A percentile compares a stretch with the other conserved stretches of the same genome.
These are phyloP conservation scores for Eretmocerus hayati DNA, from an alignment of 2,888 invertebrate species.

Conservation along the genomic window DNA sequence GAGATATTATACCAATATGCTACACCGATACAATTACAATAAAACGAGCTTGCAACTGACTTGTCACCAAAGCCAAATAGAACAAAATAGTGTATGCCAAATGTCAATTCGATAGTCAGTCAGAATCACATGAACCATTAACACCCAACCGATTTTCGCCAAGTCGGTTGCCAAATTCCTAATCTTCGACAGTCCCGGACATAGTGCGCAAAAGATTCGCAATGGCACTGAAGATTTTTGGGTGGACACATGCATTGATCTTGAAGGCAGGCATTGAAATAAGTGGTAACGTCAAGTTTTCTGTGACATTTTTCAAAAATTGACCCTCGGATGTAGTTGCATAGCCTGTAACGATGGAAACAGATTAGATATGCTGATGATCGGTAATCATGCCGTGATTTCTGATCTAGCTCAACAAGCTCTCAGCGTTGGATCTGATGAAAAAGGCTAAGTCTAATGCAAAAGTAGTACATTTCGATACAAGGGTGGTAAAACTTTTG, in stretches of 20 bases:
- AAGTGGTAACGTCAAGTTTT: constrained; percentile 72
- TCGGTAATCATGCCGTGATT: background rate
- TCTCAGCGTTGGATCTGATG: too few relatives aligned
- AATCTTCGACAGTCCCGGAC: constrained; percentile 77
- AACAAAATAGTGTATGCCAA: too few relatives aligned
- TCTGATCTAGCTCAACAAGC: background rate
- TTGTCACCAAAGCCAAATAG: too few relatives aligned
- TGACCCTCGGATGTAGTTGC: constrained; percentile 17
- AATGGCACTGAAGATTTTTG: constrained; percentile 63
- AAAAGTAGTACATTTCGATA: too few relatives aligned
- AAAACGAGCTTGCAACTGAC: too few relatives aligned
- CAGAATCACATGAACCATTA: background rate
- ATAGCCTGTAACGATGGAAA: constrained; percentile 5
- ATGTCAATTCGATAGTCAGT: too few relatives aligned
- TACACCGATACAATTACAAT: too few relatives aligned
- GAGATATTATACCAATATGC: too few relatives aligned
- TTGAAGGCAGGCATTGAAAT: constrained; percentile 76
- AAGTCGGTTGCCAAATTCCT: constrained; percentile 64
- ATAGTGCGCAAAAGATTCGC: constrained; percentile 84
- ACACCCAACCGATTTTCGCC: constrained; percentile 67
- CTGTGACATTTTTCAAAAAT: constrained; percentile 71
- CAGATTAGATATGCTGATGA: background rate
- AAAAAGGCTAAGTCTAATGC: background rate
- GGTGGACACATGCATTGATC: constrained; percentile 84
- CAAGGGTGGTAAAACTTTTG: too few relatives aligned